A percentile compares a stretch with the other conserved stretches of the same genome.
phyloP scores from a whole-genome alignment of 2,113 vertebrate genomes.

The Chlorodrepanis virens region DNA sequence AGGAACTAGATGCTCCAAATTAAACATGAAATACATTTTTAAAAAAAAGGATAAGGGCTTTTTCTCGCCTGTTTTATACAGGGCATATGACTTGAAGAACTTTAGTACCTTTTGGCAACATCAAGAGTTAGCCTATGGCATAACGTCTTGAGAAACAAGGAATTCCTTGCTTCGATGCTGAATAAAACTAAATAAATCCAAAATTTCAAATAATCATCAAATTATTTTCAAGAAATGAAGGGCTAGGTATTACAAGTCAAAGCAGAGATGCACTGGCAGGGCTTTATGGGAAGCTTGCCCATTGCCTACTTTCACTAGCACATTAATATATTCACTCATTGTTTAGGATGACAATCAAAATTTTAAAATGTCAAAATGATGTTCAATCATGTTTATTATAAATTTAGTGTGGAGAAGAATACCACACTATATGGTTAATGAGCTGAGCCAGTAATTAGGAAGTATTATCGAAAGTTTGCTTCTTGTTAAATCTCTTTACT shows the following conservation, averaged over 20 bases:
- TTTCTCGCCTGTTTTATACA: neutral
- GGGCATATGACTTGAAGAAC: neutral
- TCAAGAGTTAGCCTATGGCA: neutral
- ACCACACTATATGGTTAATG: neutral
- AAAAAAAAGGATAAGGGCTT: neutral
- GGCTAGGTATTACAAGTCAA: neutral
- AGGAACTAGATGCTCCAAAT: neutral
- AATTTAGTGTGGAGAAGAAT: neutral
- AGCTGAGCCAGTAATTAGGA: neutral
- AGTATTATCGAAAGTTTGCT: conserved; percentile 5
- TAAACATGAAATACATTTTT: neutral
- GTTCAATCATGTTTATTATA: neutral
- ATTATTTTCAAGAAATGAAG: conserved; percentile 1
- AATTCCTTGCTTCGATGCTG: conserved; percentile 14
- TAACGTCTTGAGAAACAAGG: neutral
- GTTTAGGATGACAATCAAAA: conserved; percentile 22
- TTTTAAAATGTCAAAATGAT: neutral
- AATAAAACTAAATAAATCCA: conserved; percentile 33
- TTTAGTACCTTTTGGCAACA: neutral
- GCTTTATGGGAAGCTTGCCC: neutral
- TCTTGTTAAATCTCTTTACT: conserved; percentile 20
- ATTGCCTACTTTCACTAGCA: neutral
- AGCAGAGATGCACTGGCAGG: neutral
- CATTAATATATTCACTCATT: neutral
- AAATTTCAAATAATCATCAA: conserved; percentile 20